These are phyloP conservation scores for Sycobia sp. DNA, from an alignment of 1,140 invertebrate species.

Conservation along the genomic window DNA sequence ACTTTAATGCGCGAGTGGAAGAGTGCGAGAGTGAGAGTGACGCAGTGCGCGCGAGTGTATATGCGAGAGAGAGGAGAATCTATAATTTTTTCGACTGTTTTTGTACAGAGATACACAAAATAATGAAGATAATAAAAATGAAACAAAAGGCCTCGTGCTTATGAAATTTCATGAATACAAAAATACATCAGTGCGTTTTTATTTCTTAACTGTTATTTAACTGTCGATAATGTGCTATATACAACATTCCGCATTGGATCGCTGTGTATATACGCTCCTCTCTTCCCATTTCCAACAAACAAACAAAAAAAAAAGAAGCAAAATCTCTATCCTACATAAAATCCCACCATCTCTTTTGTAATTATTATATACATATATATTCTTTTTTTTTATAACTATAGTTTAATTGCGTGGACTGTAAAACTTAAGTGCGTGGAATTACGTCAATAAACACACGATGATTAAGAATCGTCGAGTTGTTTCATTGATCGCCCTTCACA, in stretches of 20 bases:
- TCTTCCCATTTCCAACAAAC: background rate
- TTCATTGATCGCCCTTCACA: slow-evolving; percentile 22
- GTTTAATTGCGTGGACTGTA: slow-evolving; percentile 13
- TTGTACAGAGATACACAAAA: slow-evolving; percentile 60
- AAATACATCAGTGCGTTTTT: slow-evolving; percentile 32
- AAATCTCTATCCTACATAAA: no score
- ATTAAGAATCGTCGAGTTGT: slow-evolving; percentile 29
- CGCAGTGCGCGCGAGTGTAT: slow-evolving; percentile 31
- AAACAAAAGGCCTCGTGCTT: slow-evolving; percentile 63
- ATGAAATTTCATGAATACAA: slow-evolving; percentile 62
- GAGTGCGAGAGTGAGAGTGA: slow-evolving; percentile 26
- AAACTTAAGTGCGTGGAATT: slow-evolving; percentile 17
- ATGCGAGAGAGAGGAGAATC: slow-evolving; percentile 54
- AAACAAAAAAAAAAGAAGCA: background rate
- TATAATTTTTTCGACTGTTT: slow-evolving; percentile 63
- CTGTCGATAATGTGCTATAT: background rate
- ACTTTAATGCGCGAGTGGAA: slow-evolving; percentile 45
- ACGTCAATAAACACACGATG: slow-evolving; percentile 30
- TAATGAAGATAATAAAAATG: slow-evolving; percentile 44
- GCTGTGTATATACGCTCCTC: background rate
- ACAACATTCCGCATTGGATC: slow-evolving; percentile 4
- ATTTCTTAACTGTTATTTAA: no score
- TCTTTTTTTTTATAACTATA: no score
- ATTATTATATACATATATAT: no score
- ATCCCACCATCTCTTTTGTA: no score